Base-by-base conservation (phyloP, 2,797 vertebrate genomes). In the Botia kubotai region DNA sequence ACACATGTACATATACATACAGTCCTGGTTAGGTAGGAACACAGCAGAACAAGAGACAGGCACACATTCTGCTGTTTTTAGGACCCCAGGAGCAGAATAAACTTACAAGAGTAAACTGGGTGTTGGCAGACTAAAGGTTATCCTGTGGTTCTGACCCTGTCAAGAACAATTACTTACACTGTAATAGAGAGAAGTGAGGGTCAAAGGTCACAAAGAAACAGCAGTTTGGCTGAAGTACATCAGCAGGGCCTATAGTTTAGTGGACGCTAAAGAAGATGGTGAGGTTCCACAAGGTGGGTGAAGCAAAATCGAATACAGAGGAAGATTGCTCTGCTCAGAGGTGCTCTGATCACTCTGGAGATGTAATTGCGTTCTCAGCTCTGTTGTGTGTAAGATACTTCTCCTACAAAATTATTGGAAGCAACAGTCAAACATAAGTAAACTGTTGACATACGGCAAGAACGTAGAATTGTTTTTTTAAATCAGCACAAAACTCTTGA, bases 131-230 rank as follows among this genome's bases (percentile, higher is more conserved):
- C 57, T 72, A 65, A 70, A 77, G 29, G 62, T 62, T 36, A 58
- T 50, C 57, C 58, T 29, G 12, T 63, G 48, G 66, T 75, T 72
- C 68, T 73, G 83, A 75, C 48, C 75, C 75, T 65, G 84, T 76
- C 80, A 83, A 79, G 75, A 79, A 43, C 29, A 74, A 80, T 79
- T 70, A 66, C 70, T 48, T 57, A 21, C 50, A 75, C 14, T 53
- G 19, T 50, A 57, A 72, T 36, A 39, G 23, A 79, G 55, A 72
- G 17, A 52, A 58, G n/a, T 39, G 68, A 23, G 50, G 26, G 53
- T 60, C 39, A 57, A 67, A 73, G 60, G 77, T 65, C 77, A 72
- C 19, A 29, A 62, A 36, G 52, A 57, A 46, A 79, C 1, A 4
- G 29, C n/a, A 33, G 68, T 53, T 17, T 58, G 52, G 36, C 57